Evolutionary conservation across 1,140 invertebrate genomes (phyloP), one percentile per base, ranked within the genome.

Genomic region (Paralvinella palmiformis): DNA sequence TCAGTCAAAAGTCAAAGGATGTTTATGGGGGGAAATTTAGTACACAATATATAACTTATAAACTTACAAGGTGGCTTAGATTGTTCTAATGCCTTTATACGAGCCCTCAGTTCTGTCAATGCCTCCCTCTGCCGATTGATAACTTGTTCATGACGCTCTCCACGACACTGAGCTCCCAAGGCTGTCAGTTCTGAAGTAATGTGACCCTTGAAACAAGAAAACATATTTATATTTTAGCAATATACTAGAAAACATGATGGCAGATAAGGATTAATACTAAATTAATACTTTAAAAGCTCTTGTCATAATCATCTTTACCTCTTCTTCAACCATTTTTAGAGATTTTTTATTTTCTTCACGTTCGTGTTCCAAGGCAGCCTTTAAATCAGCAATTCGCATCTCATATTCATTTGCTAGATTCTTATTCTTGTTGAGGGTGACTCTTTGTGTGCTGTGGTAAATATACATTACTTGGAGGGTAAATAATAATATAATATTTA

Each of bases 141-240:
- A 20, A 80, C 75, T 53, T 78, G 75, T 58, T 79, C 77, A 65
- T 81, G 79, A 31, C 79, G 62, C 63, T 82, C 80, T 3, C 79
- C 79, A 31, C 76, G 69, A 67, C 80, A 82, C 58, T 79, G 77
- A 31, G 75, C 76, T 27, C 80, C 80, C 27, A 79, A 64, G 41
- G 76, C 71, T 31, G 76, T 73, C 62, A 82, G 59, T 64, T 80
- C 79, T 48, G 77, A 75, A 20, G 65, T 70, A 13, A 71, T 71
- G 29, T 64, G 68, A 41, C 67, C 65, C 60, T 67, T 27, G 7
- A 36, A 57, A 29, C 2, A 7, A 52, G 6, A 52, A 1, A 52
- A 15, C 24, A 3, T 52, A 3, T 29, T 52, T n/a, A 6, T 15
- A 15, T 44, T n/a, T n/a, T 44, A 15, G 37, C 37, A 15, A 44